A percentile compares a stretch with the other conserved stretches of the same genome.
Conservation (phyloP, 35 echinoderm and acorn worm genomes). For the Diadema setosum region DNA sequence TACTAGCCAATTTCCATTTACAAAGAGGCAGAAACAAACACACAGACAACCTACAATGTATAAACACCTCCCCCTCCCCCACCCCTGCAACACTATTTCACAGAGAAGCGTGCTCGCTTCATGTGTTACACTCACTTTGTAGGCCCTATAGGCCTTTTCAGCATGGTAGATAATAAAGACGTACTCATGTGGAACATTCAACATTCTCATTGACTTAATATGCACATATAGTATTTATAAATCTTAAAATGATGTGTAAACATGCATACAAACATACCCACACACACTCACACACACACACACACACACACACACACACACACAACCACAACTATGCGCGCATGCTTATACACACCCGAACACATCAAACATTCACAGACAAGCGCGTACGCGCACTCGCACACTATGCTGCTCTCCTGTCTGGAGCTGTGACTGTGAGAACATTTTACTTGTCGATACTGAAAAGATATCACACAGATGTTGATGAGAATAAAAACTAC, state of each 20-base stretch:
- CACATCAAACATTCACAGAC: not conserved
- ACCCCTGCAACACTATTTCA: not conserved
- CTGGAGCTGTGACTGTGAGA: not conserved
- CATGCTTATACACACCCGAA: slow-evolving; percentile 1
- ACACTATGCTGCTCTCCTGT: not conserved
- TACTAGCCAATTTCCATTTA: not conserved
- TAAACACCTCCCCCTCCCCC: not conserved
- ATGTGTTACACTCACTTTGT: not conserved
- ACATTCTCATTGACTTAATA: not conserved
- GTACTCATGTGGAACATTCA: not conserved
- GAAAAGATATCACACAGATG: slow-evolving; percentile 18
- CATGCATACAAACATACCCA: too few relatives aligned
- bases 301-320: too few relatives aligned
- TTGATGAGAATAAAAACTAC: slow-evolving; percentile 13
- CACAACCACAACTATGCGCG: too few relatives aligned
- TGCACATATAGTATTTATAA: too few relatives aligned
- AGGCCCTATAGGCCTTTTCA: too few relatives aligned
- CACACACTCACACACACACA: too few relatives aligned
- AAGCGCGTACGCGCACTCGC: not conserved
- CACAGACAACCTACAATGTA: not conserved
- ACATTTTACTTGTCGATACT: slow-evolving; percentile 31
- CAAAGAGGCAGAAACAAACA: not conserved
- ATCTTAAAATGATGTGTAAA: not conserved
- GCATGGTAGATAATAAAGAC: not conserved
- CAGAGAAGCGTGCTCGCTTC: not conserved